Percentiles rank a stretch among this genome's conserved stretches.
phyloP scores from a whole-genome alignment of 2,113 vertebrate genomes.

The Bucco capensis region DNA sequence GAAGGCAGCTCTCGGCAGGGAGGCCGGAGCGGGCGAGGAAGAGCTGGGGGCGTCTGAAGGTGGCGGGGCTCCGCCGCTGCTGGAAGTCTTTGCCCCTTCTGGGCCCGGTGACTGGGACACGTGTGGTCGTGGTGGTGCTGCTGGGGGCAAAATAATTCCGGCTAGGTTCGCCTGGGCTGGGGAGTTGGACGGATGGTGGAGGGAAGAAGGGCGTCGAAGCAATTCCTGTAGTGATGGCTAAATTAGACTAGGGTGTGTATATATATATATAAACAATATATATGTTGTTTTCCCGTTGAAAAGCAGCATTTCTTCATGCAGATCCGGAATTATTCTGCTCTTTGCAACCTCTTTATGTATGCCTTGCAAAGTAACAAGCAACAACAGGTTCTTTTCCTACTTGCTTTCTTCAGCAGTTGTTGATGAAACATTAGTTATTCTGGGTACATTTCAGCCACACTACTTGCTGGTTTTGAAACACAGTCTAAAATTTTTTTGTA shows the following conservation, averaged over 20 bases:
- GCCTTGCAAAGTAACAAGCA: background rate
- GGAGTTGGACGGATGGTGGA: background rate
- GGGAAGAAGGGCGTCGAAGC: background rate
- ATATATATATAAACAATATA: too few relatives aligned
- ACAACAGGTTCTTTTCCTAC: constrained; percentile 2
- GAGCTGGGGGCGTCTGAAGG: background rate
- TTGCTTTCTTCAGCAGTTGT: background rate
- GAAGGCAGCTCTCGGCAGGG: background rate
- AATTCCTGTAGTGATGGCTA: accelerated
- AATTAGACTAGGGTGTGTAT: accelerated
- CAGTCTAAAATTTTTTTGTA: accelerated
- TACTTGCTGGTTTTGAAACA: background rate
- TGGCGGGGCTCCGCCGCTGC: background rate
- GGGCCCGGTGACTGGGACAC: background rate
- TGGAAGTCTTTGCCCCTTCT: background rate
- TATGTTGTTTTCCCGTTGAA: too few relatives aligned
- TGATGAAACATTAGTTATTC: background rate
- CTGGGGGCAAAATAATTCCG: accelerated
- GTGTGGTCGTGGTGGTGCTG: background rate
- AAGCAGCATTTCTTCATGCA: background rate
- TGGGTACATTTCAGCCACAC: accelerated
- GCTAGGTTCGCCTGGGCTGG: background rate
- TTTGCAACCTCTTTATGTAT: background rate
- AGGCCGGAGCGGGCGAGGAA: background rate
- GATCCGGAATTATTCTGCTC: background rate